These are phyloP conservation scores for Spongilla lacustris DNA, from an alignment of 37 sponge, comb jelly and placozoan species.

Conservation along the genomic window DNA sequence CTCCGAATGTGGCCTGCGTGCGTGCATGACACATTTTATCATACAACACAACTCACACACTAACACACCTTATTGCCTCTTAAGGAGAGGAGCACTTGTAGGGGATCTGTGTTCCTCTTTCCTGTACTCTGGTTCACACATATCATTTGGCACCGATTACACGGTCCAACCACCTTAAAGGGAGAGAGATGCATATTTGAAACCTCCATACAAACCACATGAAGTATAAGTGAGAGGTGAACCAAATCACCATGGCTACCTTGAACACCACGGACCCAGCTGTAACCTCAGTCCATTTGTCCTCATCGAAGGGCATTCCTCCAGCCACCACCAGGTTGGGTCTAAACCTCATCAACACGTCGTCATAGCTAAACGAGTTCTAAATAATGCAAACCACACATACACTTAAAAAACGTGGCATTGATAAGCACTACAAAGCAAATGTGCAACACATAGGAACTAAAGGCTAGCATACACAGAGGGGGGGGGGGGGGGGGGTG, in stretches of 20 bases:
- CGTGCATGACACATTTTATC: not conserved
- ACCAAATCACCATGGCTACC: constrained; percentile 21
- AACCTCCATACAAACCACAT: not conserved
- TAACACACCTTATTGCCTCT: constrained; percentile 60
- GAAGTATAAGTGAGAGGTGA: too few relatives aligned
- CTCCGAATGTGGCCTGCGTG: constrained; percentile 65
- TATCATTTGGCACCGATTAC: constrained; percentile 78
- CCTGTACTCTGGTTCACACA: constrained; percentile 77
- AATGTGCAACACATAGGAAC: too few relatives aligned
- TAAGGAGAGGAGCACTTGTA: constrained; percentile 50
- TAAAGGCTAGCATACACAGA: too few relatives aligned
- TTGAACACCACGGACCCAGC: constrained; percentile 36
- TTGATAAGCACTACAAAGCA: too few relatives aligned
- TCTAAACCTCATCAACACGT: constrained; percentile 53
- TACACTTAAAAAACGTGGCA: not conserved
- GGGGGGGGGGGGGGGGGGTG: too few relatives aligned
- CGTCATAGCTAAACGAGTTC: constrained; percentile 10
- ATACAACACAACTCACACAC: not conserved
- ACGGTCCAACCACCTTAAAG: constrained; percentile 54
- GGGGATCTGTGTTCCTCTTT: constrained; percentile 20
- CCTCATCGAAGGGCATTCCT: constrained; percentile 69
- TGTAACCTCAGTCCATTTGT: constrained; percentile 56
- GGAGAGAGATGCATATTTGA: not conserved
- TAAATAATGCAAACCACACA: not conserved
- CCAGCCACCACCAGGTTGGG: constrained; percentile 75